phyloP scores from a whole-genome alignment of 2,888 invertebrate genomes.

The Caenorhabditis japonica region DNA sequence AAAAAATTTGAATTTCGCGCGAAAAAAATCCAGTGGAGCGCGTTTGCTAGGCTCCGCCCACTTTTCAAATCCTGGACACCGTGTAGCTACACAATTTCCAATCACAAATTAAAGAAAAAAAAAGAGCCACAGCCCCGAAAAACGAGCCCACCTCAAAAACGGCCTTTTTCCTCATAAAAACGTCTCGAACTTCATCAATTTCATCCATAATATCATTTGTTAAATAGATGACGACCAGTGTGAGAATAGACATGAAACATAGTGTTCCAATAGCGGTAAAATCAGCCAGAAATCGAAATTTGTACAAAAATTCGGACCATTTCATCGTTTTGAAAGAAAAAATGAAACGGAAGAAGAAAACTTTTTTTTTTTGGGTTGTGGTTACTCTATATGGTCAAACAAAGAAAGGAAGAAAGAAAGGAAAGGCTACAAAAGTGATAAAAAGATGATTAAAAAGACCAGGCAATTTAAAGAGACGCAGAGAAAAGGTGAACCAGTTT shows the following conservation, averaged over 20 bases:
- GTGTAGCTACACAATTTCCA: no score
- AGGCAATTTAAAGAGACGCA: constrained; percentile 4
- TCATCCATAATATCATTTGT: constrained; percentile 43
- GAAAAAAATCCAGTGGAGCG: no score
- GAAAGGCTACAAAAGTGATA: constrained; percentile 6
- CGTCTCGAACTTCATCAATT: constrained; percentile 36
- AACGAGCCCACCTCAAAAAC: constrained; percentile 42
- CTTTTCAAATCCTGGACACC: no score
- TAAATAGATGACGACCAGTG: constrained; percentile 27
- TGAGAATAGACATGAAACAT: constrained; percentile 41
- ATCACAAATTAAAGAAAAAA: no score
- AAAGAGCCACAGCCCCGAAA: no score
- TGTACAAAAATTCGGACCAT: constrained; percentile 25
- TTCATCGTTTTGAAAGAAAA: not conserved
- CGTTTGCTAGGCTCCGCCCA: no score
- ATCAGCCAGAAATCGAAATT: constrained; percentile 39
- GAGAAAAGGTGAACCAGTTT: constrained; percentile 29
- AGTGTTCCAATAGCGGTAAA: constrained; percentile 44
- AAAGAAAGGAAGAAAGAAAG: constrained; percentile 11
- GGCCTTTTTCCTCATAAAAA: constrained; percentile 30
- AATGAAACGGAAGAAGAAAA: not conserved
- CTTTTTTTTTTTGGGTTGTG: not conserved
- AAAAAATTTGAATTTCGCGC: no score
- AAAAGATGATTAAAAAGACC: constrained; percentile 20
- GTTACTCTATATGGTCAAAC: no score